Evolutionary conservation across 2,797 vertebrate species (phyloP).

Genomic region (Lacerta viridis): DNA sequence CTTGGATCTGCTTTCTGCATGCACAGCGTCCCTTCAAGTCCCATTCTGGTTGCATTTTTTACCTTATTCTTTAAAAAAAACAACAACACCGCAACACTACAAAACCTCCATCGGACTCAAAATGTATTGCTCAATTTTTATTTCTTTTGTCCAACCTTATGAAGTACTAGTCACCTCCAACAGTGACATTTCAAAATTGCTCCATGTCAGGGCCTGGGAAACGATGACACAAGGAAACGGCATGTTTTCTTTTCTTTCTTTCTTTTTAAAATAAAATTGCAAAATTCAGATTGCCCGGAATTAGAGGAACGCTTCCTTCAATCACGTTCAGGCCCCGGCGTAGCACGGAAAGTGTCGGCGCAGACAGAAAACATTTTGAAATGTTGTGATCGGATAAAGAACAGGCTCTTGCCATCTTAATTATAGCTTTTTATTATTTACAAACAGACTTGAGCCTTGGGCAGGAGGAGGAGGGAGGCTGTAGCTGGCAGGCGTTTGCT

Average conservation of each 20-base stretch:
- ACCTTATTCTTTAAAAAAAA: background rate
- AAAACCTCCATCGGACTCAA: background rate
- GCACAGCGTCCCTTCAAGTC: background rate
- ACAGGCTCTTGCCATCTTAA: constrained; percentile 71
- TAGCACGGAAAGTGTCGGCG: constrained; percentile 68
- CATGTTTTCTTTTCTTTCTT: background rate
- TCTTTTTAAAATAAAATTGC: background rate
- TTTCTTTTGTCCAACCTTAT: background rate
- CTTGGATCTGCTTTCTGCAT: background rate
- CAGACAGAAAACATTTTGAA: constrained; percentile 60
- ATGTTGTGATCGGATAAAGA: constrained; percentile 55
- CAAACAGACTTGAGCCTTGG: constrained; percentile 25
- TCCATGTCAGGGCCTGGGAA: background rate
- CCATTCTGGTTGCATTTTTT: background rate
- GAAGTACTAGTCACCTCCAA: background rate
- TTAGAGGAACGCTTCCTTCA: constrained; percentile 65
- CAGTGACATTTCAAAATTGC: constrained; percentile 34
- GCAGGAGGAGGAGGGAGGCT: fast-evolving
- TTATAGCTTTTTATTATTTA: constrained; percentile 64
- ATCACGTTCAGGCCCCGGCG: constrained; percentile 51
- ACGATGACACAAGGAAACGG: constrained; percentile 6
- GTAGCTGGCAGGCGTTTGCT: constrained; percentile 20
- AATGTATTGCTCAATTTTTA: background rate
- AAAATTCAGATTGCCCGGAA: constrained; percentile 44
- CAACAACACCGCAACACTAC: too few relatives aligned